Conservation (phyloP, 2,113 vertebrate species). For the Danionella cerebrum region DNA sequence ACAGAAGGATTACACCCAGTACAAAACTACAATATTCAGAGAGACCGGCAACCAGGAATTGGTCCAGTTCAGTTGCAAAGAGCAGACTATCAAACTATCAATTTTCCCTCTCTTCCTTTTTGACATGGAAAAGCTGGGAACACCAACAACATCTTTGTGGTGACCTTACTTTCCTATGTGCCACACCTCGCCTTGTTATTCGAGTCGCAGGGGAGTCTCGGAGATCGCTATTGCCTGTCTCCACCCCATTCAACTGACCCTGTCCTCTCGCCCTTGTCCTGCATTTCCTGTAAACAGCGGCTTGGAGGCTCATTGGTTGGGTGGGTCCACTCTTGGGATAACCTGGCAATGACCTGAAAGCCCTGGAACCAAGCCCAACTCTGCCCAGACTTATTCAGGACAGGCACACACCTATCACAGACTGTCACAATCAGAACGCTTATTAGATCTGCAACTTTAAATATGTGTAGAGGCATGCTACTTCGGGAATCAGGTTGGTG, state of each 20-base stretch:
- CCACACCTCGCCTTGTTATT: constrained; percentile 62
- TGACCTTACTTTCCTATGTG: constrained; percentile 49
- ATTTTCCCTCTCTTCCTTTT: too few relatives aligned
- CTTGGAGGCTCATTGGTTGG: constrained; percentile 61
- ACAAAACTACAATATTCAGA: too few relatives aligned
- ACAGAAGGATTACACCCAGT: too few relatives aligned
- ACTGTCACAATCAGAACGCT: not conserved
- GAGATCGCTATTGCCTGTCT: constrained; percentile 42
- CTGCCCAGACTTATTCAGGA: constrained; percentile 48
- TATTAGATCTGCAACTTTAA: too few relatives aligned
- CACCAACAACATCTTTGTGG: constrained; percentile 43
- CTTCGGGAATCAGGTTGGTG: too few relatives aligned
- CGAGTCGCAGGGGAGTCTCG: constrained; percentile 47
- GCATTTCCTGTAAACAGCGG: constrained; percentile 94
- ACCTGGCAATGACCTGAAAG: constrained; percentile 75
- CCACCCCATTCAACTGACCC: constrained; percentile 45
- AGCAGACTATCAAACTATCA: too few relatives aligned
- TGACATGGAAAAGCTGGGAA: constrained; percentile 24
- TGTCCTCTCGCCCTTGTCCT: constrained; percentile 60
- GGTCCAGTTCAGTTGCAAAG: too few relatives aligned
- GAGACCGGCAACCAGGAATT: too few relatives aligned
- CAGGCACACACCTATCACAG: constrained; percentile 31
- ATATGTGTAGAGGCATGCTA: not conserved
- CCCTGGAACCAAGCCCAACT: constrained; percentile 59
- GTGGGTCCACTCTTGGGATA: constrained; percentile 79